Percentiles rank a stretch among this genome's conserved stretches.
Evolutionary conservation across 2,888 invertebrate genomes (phyloP).

Genomic region (Homarus gammarus): DNA sequence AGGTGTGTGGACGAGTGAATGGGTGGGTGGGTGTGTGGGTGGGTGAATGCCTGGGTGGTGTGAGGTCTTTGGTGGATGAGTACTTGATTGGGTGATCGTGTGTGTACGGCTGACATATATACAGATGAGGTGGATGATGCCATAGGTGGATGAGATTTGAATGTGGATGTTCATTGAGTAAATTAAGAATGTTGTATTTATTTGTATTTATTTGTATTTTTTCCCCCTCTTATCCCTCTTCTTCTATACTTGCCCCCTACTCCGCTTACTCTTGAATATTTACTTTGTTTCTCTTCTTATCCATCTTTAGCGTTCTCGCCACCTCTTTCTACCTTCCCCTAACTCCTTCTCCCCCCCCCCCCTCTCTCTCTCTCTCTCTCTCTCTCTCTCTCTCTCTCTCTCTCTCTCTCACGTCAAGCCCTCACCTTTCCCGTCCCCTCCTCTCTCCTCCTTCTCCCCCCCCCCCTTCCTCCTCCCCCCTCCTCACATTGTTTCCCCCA

Average conservation of each 20-base stretch:
- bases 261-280: too few relatives aligned
- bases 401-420: not conserved
- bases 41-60: constrained; percentile 16
- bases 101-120: constrained; percentile 1
- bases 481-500: not conserved
- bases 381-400: not conserved
- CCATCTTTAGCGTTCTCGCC: constrained; percentile 19
- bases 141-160: too few relatives aligned
- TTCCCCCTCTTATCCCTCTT: too few relatives aligned
- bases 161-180: too few relatives aligned
- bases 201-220: too few relatives aligned
- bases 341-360: constrained; percentile 28
- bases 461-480: not conserved
- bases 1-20: not conserved
- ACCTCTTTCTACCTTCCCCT: constrained; percentile 14
- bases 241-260: too few relatives aligned
- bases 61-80: too few relatives aligned
- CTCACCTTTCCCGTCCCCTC: too few relatives aligned
- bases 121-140: too few relatives aligned
- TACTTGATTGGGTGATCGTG: not conserved
- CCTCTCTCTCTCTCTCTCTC: not conserved
- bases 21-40: constrained; percentile 9
- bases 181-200: too few relatives aligned
- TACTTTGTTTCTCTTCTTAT: not conserved
- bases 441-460: not conserved